A percentile compares a stretch with the other conserved stretches of the same genome.
phyloP scores from a whole-genome alignment of 2,888 invertebrate species.

The Mythimna lalbum region DNA sequence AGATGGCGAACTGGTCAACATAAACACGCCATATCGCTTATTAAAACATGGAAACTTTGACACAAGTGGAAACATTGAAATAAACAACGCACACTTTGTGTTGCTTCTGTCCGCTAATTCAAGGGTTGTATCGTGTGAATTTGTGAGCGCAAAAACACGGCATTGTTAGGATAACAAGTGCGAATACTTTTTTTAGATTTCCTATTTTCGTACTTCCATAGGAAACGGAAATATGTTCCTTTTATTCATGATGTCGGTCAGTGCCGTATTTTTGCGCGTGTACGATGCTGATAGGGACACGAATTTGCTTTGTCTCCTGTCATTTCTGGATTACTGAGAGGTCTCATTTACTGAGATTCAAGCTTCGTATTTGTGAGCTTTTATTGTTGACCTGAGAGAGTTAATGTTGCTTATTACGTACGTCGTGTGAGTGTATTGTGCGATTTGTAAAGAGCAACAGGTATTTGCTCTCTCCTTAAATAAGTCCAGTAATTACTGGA shows the following conservation, averaged over 20 bases:
- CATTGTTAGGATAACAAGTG: conserved; percentile 57
- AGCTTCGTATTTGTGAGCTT: conserved; percentile 63
- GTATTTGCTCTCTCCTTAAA: conserved; percentile 35
- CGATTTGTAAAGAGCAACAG: conserved; percentile 42
- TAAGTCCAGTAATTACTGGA: conserved; percentile 24
- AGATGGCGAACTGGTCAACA: conserved; percentile 54
- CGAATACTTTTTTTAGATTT: conserved; percentile 5
- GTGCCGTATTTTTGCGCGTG: conserved; percentile 59
- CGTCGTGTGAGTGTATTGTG: conserved; percentile 52
- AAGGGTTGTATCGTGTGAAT: conserved; percentile 33
- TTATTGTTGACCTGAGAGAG: conserved; percentile 58
- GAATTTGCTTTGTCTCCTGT: conserved; percentile 53
- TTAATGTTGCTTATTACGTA: conserved; percentile 64
- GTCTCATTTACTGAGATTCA: conserved; percentile 47
- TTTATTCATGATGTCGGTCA: conserved; percentile 52
- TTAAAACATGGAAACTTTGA: conserved; percentile 58
- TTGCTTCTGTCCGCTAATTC: conserved; percentile 40
- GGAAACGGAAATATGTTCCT: conserved; percentile 20
- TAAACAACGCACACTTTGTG: conserved; percentile 33
- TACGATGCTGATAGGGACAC: conserved; percentile 52
- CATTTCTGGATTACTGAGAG: conserved; percentile 58
- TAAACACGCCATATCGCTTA: conserved; percentile 63
- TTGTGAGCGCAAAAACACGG: conserved; percentile 55
- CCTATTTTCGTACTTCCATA: conserved; percentile 16
- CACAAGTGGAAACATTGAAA: conserved; percentile 51